Evolutionary conservation across 2,888 invertebrate species (phyloP).

Genomic region (Lithosia quadra): DNA sequence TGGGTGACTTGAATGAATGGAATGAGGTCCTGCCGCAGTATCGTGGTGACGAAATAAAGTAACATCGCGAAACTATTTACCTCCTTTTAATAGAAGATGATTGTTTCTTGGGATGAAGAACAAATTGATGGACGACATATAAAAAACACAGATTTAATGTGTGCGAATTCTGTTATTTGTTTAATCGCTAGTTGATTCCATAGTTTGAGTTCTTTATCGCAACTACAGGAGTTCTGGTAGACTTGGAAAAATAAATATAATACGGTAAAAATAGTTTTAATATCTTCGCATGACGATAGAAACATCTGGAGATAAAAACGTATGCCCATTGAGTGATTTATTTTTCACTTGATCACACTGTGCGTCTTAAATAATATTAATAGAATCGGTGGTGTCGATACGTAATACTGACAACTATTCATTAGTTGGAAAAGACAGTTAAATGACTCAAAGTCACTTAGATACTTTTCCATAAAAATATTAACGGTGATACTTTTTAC

Average conservation of each 20-base stretch:
- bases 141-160: background rate
- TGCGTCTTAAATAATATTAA: conserved; percentile 8
- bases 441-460: too few relatives aligned
- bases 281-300: conserved; percentile 13
- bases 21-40: too few relatives aligned
- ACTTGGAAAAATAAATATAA: conserved; percentile 20
- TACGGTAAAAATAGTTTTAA: conserved; percentile 18
- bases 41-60: too few relatives aligned
- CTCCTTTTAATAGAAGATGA: too few relatives aligned
- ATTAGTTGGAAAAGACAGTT: too few relatives aligned
- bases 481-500: too few relatives aligned
- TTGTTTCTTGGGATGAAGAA: too few relatives aligned
- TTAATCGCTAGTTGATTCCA: conserved; percentile 11
- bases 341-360: conserved; percentile 7
- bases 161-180: conserved; percentile 15
- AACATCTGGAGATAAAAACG: conserved; percentile 23
- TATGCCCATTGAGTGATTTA: conserved; percentile 8
- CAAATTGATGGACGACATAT: background rate
- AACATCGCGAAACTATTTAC: too few relatives aligned
- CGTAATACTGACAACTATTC: background rate
- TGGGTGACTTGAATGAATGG: too few relatives aligned
- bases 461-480: too few relatives aligned
- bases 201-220: conserved; percentile 18
- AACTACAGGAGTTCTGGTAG: conserved; percentile 18
- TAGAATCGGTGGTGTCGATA: background rate